Base-by-base conservation (phyloP, 2,888 invertebrate genomes). In the Hesperia comma region DNA sequence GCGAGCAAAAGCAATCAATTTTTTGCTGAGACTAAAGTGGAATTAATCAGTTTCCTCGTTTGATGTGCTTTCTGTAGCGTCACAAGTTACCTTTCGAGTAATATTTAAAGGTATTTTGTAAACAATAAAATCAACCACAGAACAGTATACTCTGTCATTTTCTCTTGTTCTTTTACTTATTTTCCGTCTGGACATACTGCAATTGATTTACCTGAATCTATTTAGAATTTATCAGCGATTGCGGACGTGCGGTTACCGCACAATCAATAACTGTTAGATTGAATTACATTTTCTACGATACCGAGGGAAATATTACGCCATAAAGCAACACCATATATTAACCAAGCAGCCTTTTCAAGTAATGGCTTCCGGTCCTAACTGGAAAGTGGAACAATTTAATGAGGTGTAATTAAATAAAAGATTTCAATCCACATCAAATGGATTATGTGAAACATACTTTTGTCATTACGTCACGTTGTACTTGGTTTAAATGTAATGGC, bases 221-320 rank as follows among this genome's bases (percentile, higher is more conserved):
- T 66, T 60, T 15, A 33, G 46, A 60, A 19, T 14, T 66, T 57
- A 60, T 26, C 54, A 46, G 32, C 21, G 57, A 33, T 60, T 66
- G 37, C 60, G 37, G 54, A 43, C 33, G 37, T 66, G 60, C 37
- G 54, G 66, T 66, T 66, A 60, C 60, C 15, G 60, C 60, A 60
- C 43, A 60, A 60, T 66, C 58, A 46, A 41, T 66, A 64, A 64
- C 54, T 54, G 60, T 60, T 66, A 60, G 54, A 64, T 66, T 54
- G 19, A 54, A 64, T 64, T 58, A 54, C 64, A 32, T 41, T 64
- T 64, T 60, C 53, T 41, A 3, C 15, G 51, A 64, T 57, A 58
- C 26, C 53, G 41, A 19, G 19, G 53, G 58, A 66, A 64, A 66
- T 60, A 60, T 64, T 64, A 53, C 53, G 60, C 54, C 43, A 60